Evolutionary conservation across 2,888 invertebrate genomes (phyloP), one percentile per base, ranked within the genome.

Genomic region (Apantesis nais): DNA sequence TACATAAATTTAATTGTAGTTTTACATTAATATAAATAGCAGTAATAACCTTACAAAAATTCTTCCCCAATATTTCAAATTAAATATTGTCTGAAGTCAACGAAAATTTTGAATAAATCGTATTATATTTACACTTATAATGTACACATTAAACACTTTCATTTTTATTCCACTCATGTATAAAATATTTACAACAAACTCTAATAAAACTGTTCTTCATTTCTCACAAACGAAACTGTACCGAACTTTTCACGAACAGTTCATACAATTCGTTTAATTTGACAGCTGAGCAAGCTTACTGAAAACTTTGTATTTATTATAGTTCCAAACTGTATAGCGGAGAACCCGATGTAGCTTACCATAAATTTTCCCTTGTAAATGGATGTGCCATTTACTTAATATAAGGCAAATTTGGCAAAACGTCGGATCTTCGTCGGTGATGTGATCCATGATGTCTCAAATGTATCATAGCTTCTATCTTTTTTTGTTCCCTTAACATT

Each of bases 361-460:
- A 68, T 41, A 41, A 71, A 74, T 74, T 71, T 68, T 73, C 73
- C 67, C 25, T 39, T 12, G 12, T 78, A 37, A 22, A 25, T 77
- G 72, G 76, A 70, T 81, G 78, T 72, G 72, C 39, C 31, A 34
- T 82, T 87, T 89, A 93, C 90, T 94, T 94, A 71, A 93, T 93
- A 79, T 92, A 94, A 64, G 93, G 92, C 80, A 89, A 85, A 75
- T 93, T 91, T 31, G 93, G 92, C 31, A 91, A 80, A 22, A 83
- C 81, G 68, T 94, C 94, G 16, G 90, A 87, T 83, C 92, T 93
- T 80, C 92, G 88, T 11, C 92, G 89, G 76, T 92, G 94, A 77
- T 94, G 95, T 29, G 86, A 82, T 58, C 94, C 94, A 77, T 94
- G 94, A 77, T 95, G 95, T 83, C 95, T 88, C 82, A 95, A 86